These are phyloP conservation scores for Sebastes hubbsi DNA, from an alignment of 2,797 vertebrate species.

Conservation along the genomic window DNA sequence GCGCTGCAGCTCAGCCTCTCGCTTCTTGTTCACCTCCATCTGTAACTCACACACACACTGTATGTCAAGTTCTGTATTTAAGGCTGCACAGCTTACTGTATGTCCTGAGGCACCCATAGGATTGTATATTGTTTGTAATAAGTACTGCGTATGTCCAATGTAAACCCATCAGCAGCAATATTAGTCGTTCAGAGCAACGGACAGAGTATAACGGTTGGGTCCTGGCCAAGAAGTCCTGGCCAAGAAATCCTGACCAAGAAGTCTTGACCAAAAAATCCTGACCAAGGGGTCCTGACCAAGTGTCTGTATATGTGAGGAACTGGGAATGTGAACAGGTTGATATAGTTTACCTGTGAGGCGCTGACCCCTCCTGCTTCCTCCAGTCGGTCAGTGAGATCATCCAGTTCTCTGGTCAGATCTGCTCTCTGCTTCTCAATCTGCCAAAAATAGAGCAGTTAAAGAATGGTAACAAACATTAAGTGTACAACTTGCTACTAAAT, in stretches of 20 bases:
- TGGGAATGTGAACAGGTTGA: neutral
- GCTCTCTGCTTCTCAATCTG: conserved; percentile 87
- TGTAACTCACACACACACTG: conserved; percentile 36
- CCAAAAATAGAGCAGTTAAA: neutral
- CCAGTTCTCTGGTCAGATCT: conserved; percentile 84
- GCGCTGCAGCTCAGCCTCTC: conserved; percentile 83
- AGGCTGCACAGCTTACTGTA: neutral
- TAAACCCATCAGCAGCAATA: too few relatives aligned
- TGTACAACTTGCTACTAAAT: neutral
- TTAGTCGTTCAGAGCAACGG: too few relatives aligned
- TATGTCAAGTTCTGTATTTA: neutral
- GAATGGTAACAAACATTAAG: neutral
- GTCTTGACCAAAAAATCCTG: too few relatives aligned
- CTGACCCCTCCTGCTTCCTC: conserved; percentile 86
- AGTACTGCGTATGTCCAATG: neutral
- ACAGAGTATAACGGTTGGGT: too few relatives aligned
- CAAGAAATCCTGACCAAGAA: too few relatives aligned
- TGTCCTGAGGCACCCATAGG: neutral
- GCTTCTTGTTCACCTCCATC: conserved; percentile 87
- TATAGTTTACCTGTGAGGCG: conserved; percentile 79
- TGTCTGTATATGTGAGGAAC: neutral
- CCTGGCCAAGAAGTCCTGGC: too few relatives aligned
- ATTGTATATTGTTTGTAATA: neutral
- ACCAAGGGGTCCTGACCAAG: too few relatives aligned
- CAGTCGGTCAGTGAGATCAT: conserved; percentile 85